Evolutionary conservation across 92 coral and sea anemone species (phyloP).

Genomic region (Epizoanthus ramosus): DNA sequence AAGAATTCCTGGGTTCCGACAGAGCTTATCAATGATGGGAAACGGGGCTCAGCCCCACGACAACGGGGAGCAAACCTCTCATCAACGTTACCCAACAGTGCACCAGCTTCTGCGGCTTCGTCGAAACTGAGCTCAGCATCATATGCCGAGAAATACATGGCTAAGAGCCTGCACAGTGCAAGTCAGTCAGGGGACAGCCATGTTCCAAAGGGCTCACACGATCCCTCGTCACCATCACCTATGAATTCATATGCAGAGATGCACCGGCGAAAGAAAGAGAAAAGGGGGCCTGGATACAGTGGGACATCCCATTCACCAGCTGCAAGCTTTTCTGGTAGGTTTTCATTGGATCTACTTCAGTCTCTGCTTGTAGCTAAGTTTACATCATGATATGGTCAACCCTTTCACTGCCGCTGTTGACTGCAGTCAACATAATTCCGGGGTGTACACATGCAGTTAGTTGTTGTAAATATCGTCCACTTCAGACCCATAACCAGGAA

Average conservation of each 20-base stretch:
- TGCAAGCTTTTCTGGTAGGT: slow-evolving; percentile 23
- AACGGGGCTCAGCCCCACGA: slow-evolving; percentile 56
- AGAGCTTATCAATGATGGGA: slow-evolving; percentile 79
- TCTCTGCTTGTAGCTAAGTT: neutral
- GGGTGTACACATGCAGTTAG: too few species aligned
- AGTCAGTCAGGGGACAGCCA: slow-evolving; percentile 60
- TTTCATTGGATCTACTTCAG: neutral
- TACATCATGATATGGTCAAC: too few species aligned
- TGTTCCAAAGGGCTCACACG: slow-evolving; percentile 51
- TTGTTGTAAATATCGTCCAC: too few species aligned
- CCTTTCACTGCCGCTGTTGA: too few species aligned
- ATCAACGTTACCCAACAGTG: slow-evolving; percentile 48
- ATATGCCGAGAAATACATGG: slow-evolving; percentile 80
- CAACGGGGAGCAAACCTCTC: slow-evolving; percentile 48
- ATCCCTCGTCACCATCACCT: slow-evolving; percentile 52
- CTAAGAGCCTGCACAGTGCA: slow-evolving; percentile 64
- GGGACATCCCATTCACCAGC: slow-evolving; percentile 39
- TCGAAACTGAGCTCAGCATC: slow-evolving; percentile 68
- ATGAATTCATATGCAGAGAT: slow-evolving; percentile 88
- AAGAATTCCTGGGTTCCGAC: slow-evolving; percentile 91
- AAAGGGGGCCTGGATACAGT: slow-evolving; percentile 54
- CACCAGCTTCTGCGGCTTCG: slow-evolving; percentile 54
- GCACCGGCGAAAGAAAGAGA: slow-evolving; percentile 84
- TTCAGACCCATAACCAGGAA: too few species aligned
- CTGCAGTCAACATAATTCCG: too few species aligned